Percentiles rank a stretch among this genome's conserved stretches.
Evolutionary conservation across 2,888 invertebrate genomes (phyloP).

Genomic region (Brassicogethes aeneus): DNA sequence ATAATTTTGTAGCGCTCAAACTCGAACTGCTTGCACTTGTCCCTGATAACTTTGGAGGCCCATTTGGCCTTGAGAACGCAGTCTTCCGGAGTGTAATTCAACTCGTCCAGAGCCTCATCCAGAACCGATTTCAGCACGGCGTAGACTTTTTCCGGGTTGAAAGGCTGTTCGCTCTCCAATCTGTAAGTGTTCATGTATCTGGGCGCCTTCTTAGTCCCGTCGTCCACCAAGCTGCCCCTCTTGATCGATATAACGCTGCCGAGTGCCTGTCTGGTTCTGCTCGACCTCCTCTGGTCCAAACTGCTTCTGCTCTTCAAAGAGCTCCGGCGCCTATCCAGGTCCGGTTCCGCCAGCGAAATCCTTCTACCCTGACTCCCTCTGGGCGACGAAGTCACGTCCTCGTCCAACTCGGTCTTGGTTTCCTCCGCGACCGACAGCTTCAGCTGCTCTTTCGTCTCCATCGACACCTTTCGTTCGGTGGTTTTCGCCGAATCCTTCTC

Average conservation of each 20-base stretch:
- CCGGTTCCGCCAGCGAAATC: too few species aligned
- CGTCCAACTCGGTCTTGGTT: too few species aligned
- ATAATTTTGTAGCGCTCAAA: slow-evolving; percentile 63
- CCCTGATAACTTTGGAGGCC: slow-evolving; percentile 51
- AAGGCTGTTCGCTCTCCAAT: slow-evolving; percentile 53
- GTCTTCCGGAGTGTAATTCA: slow-evolving; percentile 51
- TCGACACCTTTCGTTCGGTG: too few species aligned
- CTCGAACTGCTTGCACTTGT: slow-evolving; percentile 53
- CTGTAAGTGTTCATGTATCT: slow-evolving; percentile 57
- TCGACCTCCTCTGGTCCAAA: not conserved
- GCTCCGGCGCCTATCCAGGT: too few species aligned
- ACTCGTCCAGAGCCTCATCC: slow-evolving; percentile 47
- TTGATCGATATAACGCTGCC: not conserved
- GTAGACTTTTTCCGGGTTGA: slow-evolving; percentile 52
- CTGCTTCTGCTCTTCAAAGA: not conserved
- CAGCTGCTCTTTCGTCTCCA: too few species aligned
- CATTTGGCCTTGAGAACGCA: slow-evolving; percentile 48
- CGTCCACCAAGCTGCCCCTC: not conserved
- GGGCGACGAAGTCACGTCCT: too few species aligned
- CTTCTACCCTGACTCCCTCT: too few species aligned
- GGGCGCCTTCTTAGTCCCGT: not conserved
- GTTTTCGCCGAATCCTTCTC: too few species aligned
- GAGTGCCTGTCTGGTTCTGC: not conserved
- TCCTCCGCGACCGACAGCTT: too few species aligned
- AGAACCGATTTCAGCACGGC: slow-evolving; percentile 51